Percentiles rank a stretch among this genome's conserved stretches.
Conservation (phyloP, 2,888 invertebrate species). For the Mantis religiosa region DNA sequence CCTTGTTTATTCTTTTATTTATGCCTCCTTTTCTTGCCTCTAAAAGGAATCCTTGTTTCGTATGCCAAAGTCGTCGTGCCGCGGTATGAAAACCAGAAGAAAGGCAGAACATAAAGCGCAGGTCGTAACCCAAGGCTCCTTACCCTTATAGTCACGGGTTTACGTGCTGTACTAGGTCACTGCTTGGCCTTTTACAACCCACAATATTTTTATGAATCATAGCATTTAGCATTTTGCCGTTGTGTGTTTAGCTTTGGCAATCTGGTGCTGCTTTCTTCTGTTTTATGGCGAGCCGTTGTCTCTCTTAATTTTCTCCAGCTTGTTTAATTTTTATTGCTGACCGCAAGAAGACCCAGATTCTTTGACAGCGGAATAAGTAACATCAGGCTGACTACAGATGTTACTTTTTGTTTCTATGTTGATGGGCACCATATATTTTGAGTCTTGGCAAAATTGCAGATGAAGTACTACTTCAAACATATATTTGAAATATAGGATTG, state of each 20-base stretch:
- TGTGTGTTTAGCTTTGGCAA: neutral
- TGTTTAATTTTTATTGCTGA: neutral
- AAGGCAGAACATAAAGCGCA: neutral
- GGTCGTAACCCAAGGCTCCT: neutral
- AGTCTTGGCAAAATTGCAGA: too few species aligned
- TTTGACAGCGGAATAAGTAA: too few species aligned
- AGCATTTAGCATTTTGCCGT: neutral
- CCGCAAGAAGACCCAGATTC: too few species aligned
- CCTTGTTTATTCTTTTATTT: neutral
- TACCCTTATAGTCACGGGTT: neutral
- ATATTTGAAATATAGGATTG: too few species aligned
- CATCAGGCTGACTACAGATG: too few species aligned
- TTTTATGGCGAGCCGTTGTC: neutral
- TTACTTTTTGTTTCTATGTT: too few species aligned
- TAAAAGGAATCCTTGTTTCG: neutral
- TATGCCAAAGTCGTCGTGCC: neutral
- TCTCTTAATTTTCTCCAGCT: neutral
- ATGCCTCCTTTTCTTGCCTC: neutral
- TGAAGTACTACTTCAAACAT: too few species aligned
- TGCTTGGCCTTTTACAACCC: neutral
- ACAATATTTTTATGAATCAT: neutral
- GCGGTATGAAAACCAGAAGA: neutral
- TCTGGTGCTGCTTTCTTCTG: neutral
- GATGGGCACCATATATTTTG: too few species aligned
- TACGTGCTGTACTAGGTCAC: neutral